Conservation (phyloP, 2,797 vertebrate species). For the Triplophysa bombifrons region DNA sequence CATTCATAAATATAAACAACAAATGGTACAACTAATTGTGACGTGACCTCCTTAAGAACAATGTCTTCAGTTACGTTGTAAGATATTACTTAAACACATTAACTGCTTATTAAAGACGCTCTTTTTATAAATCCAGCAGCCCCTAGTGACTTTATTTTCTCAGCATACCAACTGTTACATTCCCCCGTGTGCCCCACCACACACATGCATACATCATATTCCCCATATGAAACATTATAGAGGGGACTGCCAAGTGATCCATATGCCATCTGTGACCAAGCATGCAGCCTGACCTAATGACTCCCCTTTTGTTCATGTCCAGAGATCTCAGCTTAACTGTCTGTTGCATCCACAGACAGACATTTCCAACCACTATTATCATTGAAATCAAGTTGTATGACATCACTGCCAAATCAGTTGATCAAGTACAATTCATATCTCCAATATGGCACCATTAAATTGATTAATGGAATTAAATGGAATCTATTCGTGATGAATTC, state of each 20-base stretch:
- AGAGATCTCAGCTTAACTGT: conserved; percentile 38
- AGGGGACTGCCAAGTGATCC: conserved; percentile 22
- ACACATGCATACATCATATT: conserved; percentile 31
- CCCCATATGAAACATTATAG: conserved; percentile 14
- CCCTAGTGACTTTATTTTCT: conserved; percentile 2
- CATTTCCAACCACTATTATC: conserved; percentile 42
- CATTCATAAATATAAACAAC: not conserved
- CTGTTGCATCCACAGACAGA: conserved; percentile 42
- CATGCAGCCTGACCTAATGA: conserved; percentile 53
- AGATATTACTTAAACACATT: too few species aligned
- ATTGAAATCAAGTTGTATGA: conserved; percentile 48
- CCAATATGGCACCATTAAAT: not conserved
- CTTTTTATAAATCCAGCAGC: not conserved
- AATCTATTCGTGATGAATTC: not conserved
- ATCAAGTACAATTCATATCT: conserved; percentile 5
- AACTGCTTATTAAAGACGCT: not conserved
- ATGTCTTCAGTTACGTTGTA: too few species aligned
- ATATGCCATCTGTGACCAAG: conserved; percentile 54
- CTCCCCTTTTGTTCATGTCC: conserved; percentile 37
- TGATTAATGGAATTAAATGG: not conserved
- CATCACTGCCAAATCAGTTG: conserved; percentile 18
- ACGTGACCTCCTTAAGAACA: not conserved
- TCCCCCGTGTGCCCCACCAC: conserved; percentile 10
- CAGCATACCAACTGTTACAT: conserved; percentile 40
- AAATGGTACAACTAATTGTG: not conserved